Percentiles rank a stretch among this genome's conserved stretches.
Evolutionary conservation across 2,113 vertebrate genomes (phyloP).

Genomic region (Baryphthengus martii): DNA sequence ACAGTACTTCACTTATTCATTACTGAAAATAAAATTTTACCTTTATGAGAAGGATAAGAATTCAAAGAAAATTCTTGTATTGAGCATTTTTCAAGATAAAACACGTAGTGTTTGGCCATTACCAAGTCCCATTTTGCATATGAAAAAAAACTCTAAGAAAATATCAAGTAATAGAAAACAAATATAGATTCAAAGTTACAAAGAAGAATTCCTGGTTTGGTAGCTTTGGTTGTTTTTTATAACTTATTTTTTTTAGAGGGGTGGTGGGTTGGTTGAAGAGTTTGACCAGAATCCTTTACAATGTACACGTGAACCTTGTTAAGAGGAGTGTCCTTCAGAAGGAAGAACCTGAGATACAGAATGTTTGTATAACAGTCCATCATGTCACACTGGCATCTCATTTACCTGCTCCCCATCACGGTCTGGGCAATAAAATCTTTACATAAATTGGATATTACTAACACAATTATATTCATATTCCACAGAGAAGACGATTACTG

Average conservation of each 20-base stretch:
- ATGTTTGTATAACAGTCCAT: neutral
- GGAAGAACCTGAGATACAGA: neutral
- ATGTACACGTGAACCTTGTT: too few species aligned
- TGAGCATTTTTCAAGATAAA: neutral
- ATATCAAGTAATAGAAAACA: neutral
- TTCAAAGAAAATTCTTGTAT: neutral
- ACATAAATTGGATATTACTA: rapidly evolving
- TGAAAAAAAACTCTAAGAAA: neutral
- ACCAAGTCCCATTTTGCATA: neutral
- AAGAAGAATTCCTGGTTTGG: neutral
- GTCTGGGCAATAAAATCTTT: neutral
- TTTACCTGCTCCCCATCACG: neutral
- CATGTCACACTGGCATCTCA: neutral
- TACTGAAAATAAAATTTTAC: neutral
- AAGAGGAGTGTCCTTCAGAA: neutral
- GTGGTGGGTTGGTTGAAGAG: neutral
- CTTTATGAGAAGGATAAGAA: neutral
- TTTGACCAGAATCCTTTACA: neutral
- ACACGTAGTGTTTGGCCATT: neutral
- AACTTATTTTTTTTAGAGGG: neutral
- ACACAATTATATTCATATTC: neutral
- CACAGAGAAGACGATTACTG: neutral
- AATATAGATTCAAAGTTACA: neutral
- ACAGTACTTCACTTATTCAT: neutral
- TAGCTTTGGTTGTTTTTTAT: too few species aligned